Conservation (phyloP, 2,888 invertebrate species). For the Hirtodrosophila trivittata region DNA sequence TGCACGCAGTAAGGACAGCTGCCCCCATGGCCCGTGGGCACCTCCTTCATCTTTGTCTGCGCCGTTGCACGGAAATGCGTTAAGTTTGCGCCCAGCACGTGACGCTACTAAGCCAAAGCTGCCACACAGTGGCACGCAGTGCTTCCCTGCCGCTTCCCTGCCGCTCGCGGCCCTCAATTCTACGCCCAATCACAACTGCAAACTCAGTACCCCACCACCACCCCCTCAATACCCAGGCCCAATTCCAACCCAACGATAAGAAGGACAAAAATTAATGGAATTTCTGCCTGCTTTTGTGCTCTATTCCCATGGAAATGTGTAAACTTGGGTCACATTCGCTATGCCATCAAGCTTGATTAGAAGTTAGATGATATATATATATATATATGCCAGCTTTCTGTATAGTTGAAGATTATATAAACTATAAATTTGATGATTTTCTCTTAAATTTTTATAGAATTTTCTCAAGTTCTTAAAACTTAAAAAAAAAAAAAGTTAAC, state of each 20-base stretch:
- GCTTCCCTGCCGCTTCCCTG: conserved; percentile 37
- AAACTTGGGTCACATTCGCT: conserved; percentile 27
- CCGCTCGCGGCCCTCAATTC: background rate
- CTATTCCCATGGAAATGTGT: conserved; percentile 29
- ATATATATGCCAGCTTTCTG: too few species aligned
- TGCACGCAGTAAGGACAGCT: conserved; percentile 61
- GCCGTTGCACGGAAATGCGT: conserved; percentile 73
- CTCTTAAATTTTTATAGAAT: too few species aligned
- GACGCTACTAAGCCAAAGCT: conserved; percentile 77
- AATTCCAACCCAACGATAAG: conserved; percentile 65
- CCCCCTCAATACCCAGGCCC: background rate
- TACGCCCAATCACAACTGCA: conserved; percentile 39
- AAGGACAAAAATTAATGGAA: conserved; percentile 83
- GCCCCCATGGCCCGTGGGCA: conserved; percentile 19
- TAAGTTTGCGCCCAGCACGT: conserved; percentile 79
- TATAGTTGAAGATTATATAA: too few species aligned
- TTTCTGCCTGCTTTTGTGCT: conserved; percentile 72
- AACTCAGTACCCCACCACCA: conserved; percentile 15
- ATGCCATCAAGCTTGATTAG: background rate
- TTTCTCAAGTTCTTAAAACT: too few species aligned
- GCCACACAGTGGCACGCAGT: conserved; percentile 74
- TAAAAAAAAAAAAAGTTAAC: too few species aligned
- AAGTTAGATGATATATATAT: too few species aligned
- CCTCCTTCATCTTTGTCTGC: conserved; percentile 34
- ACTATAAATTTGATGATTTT: too few species aligned